These are phyloP conservation scores for Mallotus villosus DNA, from an alignment of 2,797 vertebrate species.

Conservation along the genomic window DNA sequence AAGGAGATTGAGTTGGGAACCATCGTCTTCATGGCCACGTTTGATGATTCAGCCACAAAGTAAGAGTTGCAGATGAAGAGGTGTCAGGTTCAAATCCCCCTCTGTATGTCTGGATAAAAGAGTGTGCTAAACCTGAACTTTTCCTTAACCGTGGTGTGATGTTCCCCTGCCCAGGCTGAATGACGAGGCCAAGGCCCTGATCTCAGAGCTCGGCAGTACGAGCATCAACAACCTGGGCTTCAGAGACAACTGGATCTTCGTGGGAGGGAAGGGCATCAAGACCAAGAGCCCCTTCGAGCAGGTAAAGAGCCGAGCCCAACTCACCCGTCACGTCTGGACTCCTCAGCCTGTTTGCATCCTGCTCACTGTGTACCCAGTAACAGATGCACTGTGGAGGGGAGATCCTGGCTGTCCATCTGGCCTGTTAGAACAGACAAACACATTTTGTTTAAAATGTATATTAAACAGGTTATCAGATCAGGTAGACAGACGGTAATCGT, in stretches of 20 bases:
- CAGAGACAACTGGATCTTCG: slow-evolving; percentile 98
- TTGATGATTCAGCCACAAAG: slow-evolving; percentile 93
- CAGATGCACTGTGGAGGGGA: too few species aligned
- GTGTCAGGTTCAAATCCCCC: too few species aligned
- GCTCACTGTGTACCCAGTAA: not conserved
- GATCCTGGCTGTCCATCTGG: too few species aligned
- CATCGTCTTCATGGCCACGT: slow-evolving; percentile 91
- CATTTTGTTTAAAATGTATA: too few species aligned
- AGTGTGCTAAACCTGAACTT: not conserved
- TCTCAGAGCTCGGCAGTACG: slow-evolving; percentile 87
- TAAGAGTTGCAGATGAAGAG: slow-evolving; percentile 57
- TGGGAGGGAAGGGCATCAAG: slow-evolving; percentile 97
- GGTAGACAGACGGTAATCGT: too few species aligned
- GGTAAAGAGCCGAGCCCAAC: slow-evolving; percentile 66
- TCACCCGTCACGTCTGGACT: not conserved
- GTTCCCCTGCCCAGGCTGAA: slow-evolving; percentile 77
- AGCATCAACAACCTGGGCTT: slow-evolving; percentile 82
- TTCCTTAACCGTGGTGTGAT: not conserved
- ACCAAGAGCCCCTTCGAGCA: slow-evolving; percentile 98
- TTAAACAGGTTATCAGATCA: too few species aligned
- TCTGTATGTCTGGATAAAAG: too few species aligned
- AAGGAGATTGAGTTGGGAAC: slow-evolving; percentile 88
- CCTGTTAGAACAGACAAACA: too few species aligned
- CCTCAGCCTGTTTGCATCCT: not conserved
- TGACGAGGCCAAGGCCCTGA: slow-evolving; percentile 86